These are phyloP conservation scores for Incurvaria masculella DNA, from an alignment of 2,888 invertebrate genomes.

Conservation along the genomic window DNA sequence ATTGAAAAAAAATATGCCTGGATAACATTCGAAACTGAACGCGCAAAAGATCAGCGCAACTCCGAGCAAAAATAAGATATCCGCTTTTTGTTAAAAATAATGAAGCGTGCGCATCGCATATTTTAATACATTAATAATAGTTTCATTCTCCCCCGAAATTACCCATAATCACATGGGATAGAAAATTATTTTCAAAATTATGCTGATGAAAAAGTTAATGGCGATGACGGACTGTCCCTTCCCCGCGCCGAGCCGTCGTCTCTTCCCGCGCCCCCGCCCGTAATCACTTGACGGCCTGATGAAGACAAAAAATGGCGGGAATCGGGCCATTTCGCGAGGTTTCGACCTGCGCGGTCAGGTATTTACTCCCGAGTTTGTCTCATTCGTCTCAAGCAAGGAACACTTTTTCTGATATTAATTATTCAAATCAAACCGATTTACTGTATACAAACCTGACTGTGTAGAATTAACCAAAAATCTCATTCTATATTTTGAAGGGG, in stretches of 20 bases:
- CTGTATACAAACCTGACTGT: too few species aligned
- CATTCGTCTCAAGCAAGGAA: too few species aligned
- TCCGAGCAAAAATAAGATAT: background rate
- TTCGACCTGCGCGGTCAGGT: background rate
- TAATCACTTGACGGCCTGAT: background rate
- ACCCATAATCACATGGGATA: conserved; percentile 51
- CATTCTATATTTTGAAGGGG: too few species aligned
- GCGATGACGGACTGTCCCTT: conserved; percentile 18
- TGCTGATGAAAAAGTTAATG: conserved; percentile 35
- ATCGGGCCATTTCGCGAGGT: background rate
- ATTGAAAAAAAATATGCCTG: too few species aligned
- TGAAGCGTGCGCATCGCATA: background rate
- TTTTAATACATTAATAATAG: conserved; percentile 48
- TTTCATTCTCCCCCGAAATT: conserved; percentile 42
- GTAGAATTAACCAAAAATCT: too few species aligned
- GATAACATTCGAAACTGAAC: too few species aligned
- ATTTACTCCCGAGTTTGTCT: background rate
- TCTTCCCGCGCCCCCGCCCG: background rate
- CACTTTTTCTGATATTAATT: too few species aligned
- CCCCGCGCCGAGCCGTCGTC: background rate
- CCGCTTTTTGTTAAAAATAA: background rate
- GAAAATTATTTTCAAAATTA: conserved; percentile 51
- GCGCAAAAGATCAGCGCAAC: too few species aligned
- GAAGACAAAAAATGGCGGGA: background rate
- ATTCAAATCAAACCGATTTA: too few species aligned